Conservation (phyloP, 2,113 vertebrate genomes). For the Typhlomys cinereus region DNA sequence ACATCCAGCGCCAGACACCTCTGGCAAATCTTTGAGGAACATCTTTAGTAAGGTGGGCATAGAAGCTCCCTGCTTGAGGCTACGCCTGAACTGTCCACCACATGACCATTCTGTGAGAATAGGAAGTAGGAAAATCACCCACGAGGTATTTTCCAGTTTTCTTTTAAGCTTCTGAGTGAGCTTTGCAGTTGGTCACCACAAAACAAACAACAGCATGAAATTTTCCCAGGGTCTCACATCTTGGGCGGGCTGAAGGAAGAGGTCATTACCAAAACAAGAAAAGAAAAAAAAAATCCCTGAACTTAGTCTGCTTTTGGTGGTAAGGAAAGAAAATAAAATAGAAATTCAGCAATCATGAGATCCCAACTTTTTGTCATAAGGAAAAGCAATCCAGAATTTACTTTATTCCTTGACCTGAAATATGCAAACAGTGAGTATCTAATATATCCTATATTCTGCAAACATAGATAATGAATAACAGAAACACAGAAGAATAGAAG, state of each 20-base stretch:
- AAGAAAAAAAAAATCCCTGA: neutral
- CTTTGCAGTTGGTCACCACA: neutral
- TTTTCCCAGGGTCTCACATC: constrained; percentile 57
- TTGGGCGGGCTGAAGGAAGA: constrained; percentile 51
- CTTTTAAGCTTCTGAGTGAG: constrained; percentile 50
- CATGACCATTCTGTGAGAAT: constrained; percentile 60
- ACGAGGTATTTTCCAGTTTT: constrained; percentile 57
- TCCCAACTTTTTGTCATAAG: neutral
- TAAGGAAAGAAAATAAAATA: constrained; percentile 56
- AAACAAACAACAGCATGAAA: constrained; percentile 60
- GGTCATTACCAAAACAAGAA: neutral
- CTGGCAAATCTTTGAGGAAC: neutral
- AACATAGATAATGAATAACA: constrained; percentile 38
- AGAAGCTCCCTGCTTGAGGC: neutral
- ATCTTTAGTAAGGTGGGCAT: neutral
- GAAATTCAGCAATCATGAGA: constrained; percentile 5
- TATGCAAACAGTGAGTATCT: constrained; percentile 1
- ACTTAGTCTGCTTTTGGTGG: neutral
- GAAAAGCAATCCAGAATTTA: neutral
- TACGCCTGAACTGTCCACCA: constrained; percentile 34
- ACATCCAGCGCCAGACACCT: neutral
- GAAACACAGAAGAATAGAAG: constrained; percentile 12
- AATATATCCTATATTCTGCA: neutral
- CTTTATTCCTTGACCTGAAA: constrained; percentile 40
- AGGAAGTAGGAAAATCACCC: constrained; percentile 69